Conservation (phyloP, 2,113 vertebrate species). For the Dolichallabes microphthalmus region DNA sequence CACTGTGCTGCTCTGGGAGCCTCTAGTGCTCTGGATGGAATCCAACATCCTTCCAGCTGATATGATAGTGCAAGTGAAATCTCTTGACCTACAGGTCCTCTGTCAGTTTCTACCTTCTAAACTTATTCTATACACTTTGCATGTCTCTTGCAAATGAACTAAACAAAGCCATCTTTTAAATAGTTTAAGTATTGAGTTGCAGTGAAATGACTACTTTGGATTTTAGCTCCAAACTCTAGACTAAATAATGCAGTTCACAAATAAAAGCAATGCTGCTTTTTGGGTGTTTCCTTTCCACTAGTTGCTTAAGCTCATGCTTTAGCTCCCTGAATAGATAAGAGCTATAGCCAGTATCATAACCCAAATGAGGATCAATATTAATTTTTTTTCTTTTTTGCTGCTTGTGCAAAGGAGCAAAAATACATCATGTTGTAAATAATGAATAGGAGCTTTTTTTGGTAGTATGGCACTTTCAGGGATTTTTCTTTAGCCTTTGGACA, state of each 20-base stretch:
- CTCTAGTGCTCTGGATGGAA: constrained; percentile 17
- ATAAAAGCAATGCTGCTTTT: constrained; percentile 3
- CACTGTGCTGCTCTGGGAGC: not conserved
- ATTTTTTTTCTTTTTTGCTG: constrained; percentile 18
- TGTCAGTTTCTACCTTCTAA: constrained; percentile 2
- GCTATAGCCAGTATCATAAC: constrained; percentile 24
- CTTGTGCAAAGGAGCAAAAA: constrained; percentile 30
- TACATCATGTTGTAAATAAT: constrained; percentile 47
- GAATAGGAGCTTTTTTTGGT: constrained; percentile 27
- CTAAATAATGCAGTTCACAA: not conserved
- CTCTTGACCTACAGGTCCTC: constrained; percentile 12
- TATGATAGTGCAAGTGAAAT: not conserved
- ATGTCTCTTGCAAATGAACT: not conserved
- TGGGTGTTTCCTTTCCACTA: constrained; percentile 7
- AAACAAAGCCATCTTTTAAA: not conserved
- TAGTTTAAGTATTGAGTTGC: not conserved
- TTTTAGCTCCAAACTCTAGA: not conserved
- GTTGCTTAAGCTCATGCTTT: constrained; percentile 14
- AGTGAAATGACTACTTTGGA: not conserved
- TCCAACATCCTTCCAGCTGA: constrained; percentile 25
- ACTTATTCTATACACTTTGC: not conserved
- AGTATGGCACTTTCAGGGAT: not conserved
- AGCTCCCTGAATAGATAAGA: constrained; percentile 28
- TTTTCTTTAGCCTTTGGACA: constrained; percentile 15
- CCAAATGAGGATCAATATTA: constrained; percentile 38